Percentiles rank a stretch among this genome's conserved stretches.
phyloP scores from a whole-genome alignment of 2,888 invertebrate species.

The Exocentrus adspersus region DNA sequence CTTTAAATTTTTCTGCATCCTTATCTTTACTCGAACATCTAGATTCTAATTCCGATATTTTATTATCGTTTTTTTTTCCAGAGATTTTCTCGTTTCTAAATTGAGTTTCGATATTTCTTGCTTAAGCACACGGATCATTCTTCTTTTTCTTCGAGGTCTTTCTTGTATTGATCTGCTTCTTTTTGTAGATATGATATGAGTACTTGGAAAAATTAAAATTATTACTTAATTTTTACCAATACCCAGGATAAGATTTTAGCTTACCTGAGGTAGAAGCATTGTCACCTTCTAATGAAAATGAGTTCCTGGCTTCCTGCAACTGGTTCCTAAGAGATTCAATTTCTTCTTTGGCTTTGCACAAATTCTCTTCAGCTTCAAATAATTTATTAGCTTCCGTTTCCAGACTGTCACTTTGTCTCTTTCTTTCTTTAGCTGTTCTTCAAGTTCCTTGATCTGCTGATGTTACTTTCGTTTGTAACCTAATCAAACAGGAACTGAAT shows the following conservation, averaged over 20 bases:
- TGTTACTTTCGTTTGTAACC: constrained; percentile 64
- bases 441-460: constrained; percentile 65
- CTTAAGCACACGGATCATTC: constrained; percentile 46
- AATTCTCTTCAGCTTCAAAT: constrained; percentile 74
- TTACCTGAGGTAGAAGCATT: constrained; percentile 45
- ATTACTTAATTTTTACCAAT: no score
- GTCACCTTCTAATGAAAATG: constrained; percentile 54
- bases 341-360: constrained; percentile 71
- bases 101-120: constrained; percentile 45
- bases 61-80: constrained; percentile 34
- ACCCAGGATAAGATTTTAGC: no score
- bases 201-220: constrained; percentile 34
- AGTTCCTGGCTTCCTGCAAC: constrained; percentile 67
- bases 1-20: constrained; percentile 44
- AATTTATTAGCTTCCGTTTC: constrained; percentile 68
- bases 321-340: constrained; percentile 67
- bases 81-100: constrained; percentile 46
- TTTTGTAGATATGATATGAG: constrained; percentile 49
- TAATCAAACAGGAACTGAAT: constrained; percentile 45
- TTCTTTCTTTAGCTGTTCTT: constrained; percentile 63
- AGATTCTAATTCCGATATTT: constrained; percentile 40
- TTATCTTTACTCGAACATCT: constrained; percentile 31
- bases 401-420: constrained; percentile 62
- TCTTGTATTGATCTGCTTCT: constrained; percentile 49
- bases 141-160: constrained; percentile 44